Evolutionary conservation across 2,113 vertebrate genomes (phyloP), one percentile per base, ranked within the genome.

Genomic region (Catharus minimus): DNA sequence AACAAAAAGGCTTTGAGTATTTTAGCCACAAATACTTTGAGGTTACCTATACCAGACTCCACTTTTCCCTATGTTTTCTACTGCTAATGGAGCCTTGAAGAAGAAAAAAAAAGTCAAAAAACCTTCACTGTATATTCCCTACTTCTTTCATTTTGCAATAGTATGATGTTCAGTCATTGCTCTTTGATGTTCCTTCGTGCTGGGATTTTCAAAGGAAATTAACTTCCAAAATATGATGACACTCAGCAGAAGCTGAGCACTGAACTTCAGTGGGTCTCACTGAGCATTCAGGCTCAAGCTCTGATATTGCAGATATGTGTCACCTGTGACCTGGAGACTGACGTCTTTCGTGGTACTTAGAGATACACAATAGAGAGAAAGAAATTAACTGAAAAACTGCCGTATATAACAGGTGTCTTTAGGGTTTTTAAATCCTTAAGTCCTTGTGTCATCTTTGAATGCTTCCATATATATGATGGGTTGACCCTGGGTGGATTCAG

Each of bases 171-270:
- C 92, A 78, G 73, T 65, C 83, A 67, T 41, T 72, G 65, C 80
- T 88, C 92, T 93, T 92, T 94, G 85, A 93, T 89, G 85, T 86
- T 88, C 8, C 90, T 88, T 90, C 64, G 15, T 86, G 64, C 61
- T 81, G 76, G n/a, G 49, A 82, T 83, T 93, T 94, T 96, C 93
- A 95, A 94, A 93, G 92, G 82, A 90, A 95, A 88, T 90, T 65
- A 78, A 3, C 32, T 92, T 76, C 91, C 87, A 76, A 87, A 89
- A 58, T 66, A 68, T 3, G 39, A 61, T 49, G 69, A 38, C 46
- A 53, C 52, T 72, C 15, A 41, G 78, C 74, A 92, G 84, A 91
- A 90, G 57, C 57, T 53, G 76, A 78, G 74, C 0, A 0, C 36
- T 52, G 74, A 58, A 65, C 24, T 78, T 67, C 80, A 78, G 21